A percentile compares a stretch with the other conserved stretches of the same genome.
phyloP scores from a whole-genome alignment of 2,113 vertebrate genomes.

The Ptyas mucosa region DNA sequence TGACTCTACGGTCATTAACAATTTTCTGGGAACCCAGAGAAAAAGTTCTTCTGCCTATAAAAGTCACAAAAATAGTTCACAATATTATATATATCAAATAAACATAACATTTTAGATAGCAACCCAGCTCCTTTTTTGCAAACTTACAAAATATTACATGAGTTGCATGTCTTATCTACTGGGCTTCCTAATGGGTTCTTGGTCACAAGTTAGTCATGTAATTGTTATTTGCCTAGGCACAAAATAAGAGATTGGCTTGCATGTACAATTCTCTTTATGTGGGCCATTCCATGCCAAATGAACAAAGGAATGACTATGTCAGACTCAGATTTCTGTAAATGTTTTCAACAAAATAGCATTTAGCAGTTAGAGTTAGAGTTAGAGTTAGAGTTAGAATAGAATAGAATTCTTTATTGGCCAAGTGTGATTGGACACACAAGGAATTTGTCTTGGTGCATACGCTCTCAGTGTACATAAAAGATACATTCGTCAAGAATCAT shows the following conservation, averaged over 20 bases:
- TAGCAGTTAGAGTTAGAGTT: background rate
- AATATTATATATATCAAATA: background rate
- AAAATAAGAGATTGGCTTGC: background rate
- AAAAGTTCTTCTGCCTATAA: constrained; percentile 93
- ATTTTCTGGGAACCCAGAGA: constrained; percentile 94
- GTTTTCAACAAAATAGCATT: background rate
- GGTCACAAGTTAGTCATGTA: background rate
- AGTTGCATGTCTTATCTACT: background rate
- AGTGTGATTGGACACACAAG: too few species aligned
- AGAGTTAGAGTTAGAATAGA: background rate
- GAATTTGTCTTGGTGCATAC: too few species aligned
- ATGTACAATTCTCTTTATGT: background rate
- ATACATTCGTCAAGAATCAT: too few species aligned
- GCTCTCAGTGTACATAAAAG: too few species aligned
- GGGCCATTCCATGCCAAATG: background rate
- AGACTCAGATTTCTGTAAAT: background rate
- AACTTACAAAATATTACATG: background rate
- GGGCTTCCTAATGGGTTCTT: background rate
- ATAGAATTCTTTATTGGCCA: too few species aligned
- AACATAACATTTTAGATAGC: background rate
- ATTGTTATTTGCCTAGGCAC: background rate
- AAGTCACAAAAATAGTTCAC: background rate
- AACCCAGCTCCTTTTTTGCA: background rate
- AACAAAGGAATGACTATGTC: background rate
- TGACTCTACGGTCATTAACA: constrained; percentile 96